Evolutionary conservation across 2,113 vertebrate genomes (phyloP).

Genomic region (Acanthisitta chloris): DNA sequence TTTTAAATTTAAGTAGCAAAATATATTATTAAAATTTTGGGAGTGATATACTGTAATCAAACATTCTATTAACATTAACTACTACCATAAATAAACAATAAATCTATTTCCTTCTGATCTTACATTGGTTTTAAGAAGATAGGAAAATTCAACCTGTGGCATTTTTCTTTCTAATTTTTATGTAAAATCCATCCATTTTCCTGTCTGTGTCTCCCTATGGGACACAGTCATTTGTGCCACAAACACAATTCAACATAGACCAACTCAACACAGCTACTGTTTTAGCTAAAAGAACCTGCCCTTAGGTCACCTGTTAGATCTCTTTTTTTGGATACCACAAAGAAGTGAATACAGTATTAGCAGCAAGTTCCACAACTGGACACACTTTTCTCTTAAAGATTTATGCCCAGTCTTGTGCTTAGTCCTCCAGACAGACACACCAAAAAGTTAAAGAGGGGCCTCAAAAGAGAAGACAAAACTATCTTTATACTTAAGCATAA

Average conservation of each 20-base stretch:
- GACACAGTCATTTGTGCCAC: background rate
- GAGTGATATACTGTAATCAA: background rate
- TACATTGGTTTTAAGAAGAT: background rate
- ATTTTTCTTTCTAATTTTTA: background rate
- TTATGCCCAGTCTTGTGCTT: background rate
- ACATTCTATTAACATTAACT: background rate
- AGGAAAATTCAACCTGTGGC: background rate
- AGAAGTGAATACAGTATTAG: background rate
- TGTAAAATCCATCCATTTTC: background rate
- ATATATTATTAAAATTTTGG: background rate
- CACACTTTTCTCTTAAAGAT: background rate
- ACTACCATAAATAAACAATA: background rate
- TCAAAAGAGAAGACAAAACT: background rate
- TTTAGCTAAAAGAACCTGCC: background rate
- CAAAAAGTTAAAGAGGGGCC: background rate
- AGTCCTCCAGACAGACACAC: background rate
- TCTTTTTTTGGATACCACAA: background rate
- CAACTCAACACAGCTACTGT: background rate
- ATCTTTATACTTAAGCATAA: background rate
- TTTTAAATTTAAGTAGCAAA: background rate
- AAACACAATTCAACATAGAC: background rate
- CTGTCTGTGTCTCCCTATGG: background rate
- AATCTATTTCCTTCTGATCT: background rate
- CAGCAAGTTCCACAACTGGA: background rate
- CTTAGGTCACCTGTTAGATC: background rate